Conservation (phyloP, 2,888 invertebrate species). For the Nomada hirtipes region DNA sequence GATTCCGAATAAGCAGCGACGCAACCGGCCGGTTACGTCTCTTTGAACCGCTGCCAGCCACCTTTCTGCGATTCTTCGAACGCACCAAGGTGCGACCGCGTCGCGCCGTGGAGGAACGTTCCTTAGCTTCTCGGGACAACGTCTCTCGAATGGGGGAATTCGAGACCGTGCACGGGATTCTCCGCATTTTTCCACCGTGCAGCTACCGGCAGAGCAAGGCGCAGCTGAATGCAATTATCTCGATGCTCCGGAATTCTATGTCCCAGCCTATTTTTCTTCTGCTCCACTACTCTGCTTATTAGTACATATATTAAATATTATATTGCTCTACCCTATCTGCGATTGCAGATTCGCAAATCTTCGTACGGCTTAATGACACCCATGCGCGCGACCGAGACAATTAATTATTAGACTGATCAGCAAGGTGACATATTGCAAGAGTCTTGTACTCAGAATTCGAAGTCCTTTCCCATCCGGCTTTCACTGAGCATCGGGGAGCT, state of each 20-base stretch:
- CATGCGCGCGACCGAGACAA: no score
- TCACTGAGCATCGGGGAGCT: slow-evolving; percentile 26
- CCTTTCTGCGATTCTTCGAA: slow-evolving; percentile 58
- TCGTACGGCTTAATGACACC: no score
- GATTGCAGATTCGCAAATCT: no score
- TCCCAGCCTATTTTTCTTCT: no score
- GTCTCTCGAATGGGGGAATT: slow-evolving; percentile 22
- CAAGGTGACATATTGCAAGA: no score
- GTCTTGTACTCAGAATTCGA: not conserved
- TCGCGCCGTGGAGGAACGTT: slow-evolving; percentile 47
- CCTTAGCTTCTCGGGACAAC: not conserved
- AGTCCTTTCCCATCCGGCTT: slow-evolving; percentile 37
- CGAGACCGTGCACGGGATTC: not conserved
- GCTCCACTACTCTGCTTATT: no score
- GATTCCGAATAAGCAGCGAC: slow-evolving; percentile 65
- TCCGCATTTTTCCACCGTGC: not conserved
- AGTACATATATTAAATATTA: no score
- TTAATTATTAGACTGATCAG: no score
- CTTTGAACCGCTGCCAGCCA: slow-evolving; percentile 67
- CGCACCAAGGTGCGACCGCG: slow-evolving; percentile 54
- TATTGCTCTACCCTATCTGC: no score
- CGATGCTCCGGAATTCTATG: not conserved
- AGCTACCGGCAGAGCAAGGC: not conserved
- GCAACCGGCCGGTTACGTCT: slow-evolving; percentile 48
- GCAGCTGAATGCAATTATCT: not conserved